Base-by-base conservation (phyloP, 64 coral and sea anemone species). In the Montipora sp. region DNA sequence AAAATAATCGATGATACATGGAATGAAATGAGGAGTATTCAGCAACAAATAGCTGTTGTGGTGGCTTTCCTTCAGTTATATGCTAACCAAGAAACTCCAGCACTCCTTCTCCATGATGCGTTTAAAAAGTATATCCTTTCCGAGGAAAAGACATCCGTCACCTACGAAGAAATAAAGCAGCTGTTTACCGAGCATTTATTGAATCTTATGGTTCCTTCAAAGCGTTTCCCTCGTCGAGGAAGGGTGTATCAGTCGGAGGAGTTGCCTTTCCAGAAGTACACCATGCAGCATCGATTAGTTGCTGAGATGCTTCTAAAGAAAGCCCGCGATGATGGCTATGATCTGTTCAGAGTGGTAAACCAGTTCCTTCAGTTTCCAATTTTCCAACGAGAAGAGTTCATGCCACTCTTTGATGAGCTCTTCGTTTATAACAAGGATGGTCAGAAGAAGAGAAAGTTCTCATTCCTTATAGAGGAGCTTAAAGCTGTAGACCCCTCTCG, bases 31-130 rank as follows among this genome's bases (percentile, higher is more conserved):
- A 58, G 65, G 8, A 7, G 80, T 2, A 7, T 87, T 10, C 44
- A 93, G n/a, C 90, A 96, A 58, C 87, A 96, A 45, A 96, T 96
- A 5, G 88, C 91, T 3, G 47, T 87, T 27, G 50, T 93, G 0
- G 95, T 96, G 1, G 95, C 95, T 0, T 96, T 96, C 48, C 51
- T 96, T 15, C 95, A 96, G 12, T 87, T 60, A 23, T 96, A 90
- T 81, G 95, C 95, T 3, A 85, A 89, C 20, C 91, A 93, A 5
- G 10, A 59, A 73, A 94, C 79, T 3, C 95, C 92, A 55, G 95
- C 89, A 0, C 10, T 93, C 1, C 55, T 97, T 20, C 60, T 97
- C 5, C 91, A 84, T 57, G 71, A 94, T 58, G 76, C 82, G 5
- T 94, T 97, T 24, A 91, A 97, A 8, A 60, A 21, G 12, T 90